Conservation (phyloP, 2,888 invertebrate genomes). For the Perdita meconis region DNA sequence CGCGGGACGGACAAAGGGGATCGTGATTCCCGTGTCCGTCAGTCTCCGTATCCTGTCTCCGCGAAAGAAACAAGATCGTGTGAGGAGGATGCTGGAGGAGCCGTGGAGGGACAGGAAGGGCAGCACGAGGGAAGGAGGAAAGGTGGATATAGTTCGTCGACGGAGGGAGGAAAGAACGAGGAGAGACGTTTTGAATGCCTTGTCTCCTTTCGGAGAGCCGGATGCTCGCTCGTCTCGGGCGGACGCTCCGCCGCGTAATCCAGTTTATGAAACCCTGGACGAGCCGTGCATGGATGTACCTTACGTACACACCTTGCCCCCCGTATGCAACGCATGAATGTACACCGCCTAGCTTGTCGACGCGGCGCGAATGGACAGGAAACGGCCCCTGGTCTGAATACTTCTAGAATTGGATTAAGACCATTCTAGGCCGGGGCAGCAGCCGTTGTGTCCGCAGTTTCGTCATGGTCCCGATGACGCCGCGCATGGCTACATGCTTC, state of each 20-base stretch:
- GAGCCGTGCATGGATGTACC: conserved; percentile 41
- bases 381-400: conserved; percentile 77
- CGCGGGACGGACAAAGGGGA: conserved; percentile 71
- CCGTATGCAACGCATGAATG: conserved; percentile 36
- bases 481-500: conserved; percentile 12
- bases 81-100: conserved; percentile 55
- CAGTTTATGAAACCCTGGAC: conserved; percentile 74
- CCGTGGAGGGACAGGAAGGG: conserved; percentile 15
- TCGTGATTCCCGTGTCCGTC: conserved; percentile 73
- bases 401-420: conserved; percentile 78
- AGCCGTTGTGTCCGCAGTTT: conserved; percentile 46
- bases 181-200: conserved; percentile 70
- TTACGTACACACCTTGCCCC: neutral
- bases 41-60: conserved; percentile 71
- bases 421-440: conserved; percentile 54
- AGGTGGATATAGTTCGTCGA: conserved; percentile 41
- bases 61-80: conserved; percentile 69
- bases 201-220: conserved; percentile 75
- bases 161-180: conserved; percentile 53
- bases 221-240: conserved; percentile 71
- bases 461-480: conserved; percentile 57
- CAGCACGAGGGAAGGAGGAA: conserved; percentile 15
- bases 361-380: conserved; percentile 79
- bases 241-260: conserved; percentile 73
- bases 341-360: conserved; percentile 63